Base-by-base conservation (phyloP, 2,888 invertebrate species). In the Chloroclystis v-ata region DNA sequence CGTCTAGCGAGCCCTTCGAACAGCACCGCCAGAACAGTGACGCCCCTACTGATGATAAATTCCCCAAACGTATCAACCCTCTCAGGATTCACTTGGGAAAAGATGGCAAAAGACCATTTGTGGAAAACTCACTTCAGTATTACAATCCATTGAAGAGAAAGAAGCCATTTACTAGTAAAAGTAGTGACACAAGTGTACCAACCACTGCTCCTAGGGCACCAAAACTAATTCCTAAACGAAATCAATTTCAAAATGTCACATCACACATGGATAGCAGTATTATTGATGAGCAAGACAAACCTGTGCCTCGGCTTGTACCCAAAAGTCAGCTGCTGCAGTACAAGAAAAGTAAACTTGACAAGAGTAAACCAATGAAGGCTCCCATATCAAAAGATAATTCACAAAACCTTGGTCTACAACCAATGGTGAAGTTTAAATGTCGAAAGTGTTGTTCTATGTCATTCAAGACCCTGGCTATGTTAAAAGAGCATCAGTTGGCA, bases 371-470 rank as follows among this genome's bases (percentile, higher is more conserved):
- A 63, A 63, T 83, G 59, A 49, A 48, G 37, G 43, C 32, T 7
- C 43, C 47, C 11, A 28, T 41, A 2, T 20, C 40, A 20, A 84
- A 83, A 37, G 93, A 93, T 66, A 93, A 93, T 82, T 92, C 92
- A 38, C 93, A 93, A 67, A 93, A 92, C 72, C 80, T 93, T 60
- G 93, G 93, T 9, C 75, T 93, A 46, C 93, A 93, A 69, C 91
- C 92, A 4, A 90, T 91, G 71, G 91, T 92, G 38, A 92, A 92
- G 75, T 91, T 92, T 69, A 93, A 92, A 69, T 95, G 95, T 71
- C 89, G 91, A 32, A 93, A 92, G 72, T 95, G 95, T 78, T 90
- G 90, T 65, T 89, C 89, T 28, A 90, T 91, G 60, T 91, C 91
- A 47, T 93, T 92, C 72, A 90, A 91, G 58, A 90, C 91, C 8